Base-by-base conservation (phyloP, 92 coral and sea anemone genomes). In the Plumapathes pennacea region DNA sequence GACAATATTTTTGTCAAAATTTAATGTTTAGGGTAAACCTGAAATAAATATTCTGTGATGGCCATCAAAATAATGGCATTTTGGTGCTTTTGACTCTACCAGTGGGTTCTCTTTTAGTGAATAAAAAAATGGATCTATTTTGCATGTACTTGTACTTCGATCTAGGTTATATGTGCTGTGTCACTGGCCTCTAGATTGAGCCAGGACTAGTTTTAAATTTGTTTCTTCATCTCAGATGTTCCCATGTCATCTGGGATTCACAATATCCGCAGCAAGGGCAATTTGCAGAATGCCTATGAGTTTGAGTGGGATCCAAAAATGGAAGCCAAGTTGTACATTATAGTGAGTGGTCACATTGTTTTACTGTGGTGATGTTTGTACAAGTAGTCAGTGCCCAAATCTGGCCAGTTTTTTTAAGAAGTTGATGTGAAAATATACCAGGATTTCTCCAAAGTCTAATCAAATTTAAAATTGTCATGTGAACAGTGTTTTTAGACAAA, bases 231-330 rank as follows among this genome's bases (percentile, higher is more conserved):
- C 43, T 25, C 42, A 91, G 97, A 91, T 76, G 89, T 87, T 20
- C 97, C 96, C 33, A 91, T 91, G 97, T 91, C 97, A 26, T 79
- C 79, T 62, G 97, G 97, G 38, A 65, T 91, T 38, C 83, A 69
- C n/a, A 91, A 87, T 50, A 91, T 91, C 66, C 70, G 96, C 50
- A 88, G 97, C 60, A 83, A 91, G 72, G 89, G 97, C 28, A 80
- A 60, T 32, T 78, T 60, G 55, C 72, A 86, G 13, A 87, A 88
- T 65, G 78, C 84, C 31, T 77, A 87, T 44, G 88, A 85, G 47
- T 91, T 91, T 76, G 97, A 91, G 53, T 91, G 97, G 97, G 95
- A 87, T 76, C 62, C 89, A 24, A 34, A 64, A 52, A 78, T 81
- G 31, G 97, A 88, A 36, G 67, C 96, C 24, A 82, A 79, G 48